Evolutionary conservation across 1,140 invertebrate genomes (phyloP).

Genomic region (Chionoecetes opilio): DNA sequence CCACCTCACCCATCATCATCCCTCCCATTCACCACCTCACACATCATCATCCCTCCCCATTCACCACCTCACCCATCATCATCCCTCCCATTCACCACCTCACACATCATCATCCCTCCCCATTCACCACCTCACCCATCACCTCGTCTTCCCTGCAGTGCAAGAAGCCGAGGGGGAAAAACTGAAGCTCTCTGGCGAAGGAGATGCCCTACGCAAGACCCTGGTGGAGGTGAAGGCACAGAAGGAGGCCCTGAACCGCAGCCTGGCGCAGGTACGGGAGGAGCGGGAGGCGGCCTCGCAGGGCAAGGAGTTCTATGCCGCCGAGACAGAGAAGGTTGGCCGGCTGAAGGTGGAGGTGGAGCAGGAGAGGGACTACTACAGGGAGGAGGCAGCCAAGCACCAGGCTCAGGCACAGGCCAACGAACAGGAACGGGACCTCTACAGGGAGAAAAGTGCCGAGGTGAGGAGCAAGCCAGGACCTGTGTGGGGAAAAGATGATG

Average conservation of each 20-base stretch:
- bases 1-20: too few relatives aligned
- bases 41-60: too few relatives aligned
- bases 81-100: neutral
- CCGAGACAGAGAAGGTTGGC: slow-evolving; percentile 67
- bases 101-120: too few relatives aligned
- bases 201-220: slow-evolving; percentile 51
- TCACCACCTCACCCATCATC: too few relatives aligned
- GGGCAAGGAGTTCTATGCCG: slow-evolving; percentile 67
- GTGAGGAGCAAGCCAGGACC: neutral
- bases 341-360: slow-evolving; percentile 71
- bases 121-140: too few relatives aligned
- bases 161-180: slow-evolving; percentile 72
- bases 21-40: too few relatives aligned
- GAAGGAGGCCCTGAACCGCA: slow-evolving; percentile 65
- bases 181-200: slow-evolving; percentile 53
- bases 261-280: slow-evolving; percentile 55
- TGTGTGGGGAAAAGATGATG: too few relatives aligned
- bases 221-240: slow-evolving; percentile 58
- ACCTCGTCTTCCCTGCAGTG: slow-evolving; percentile 35
- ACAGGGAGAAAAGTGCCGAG: slow-evolving; percentile 70
- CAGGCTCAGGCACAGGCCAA: slow-evolving; percentile 60
- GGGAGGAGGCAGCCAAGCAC: slow-evolving; percentile 61
- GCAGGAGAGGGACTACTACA: slow-evolving; percentile 78
- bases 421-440: slow-evolving; percentile 77
- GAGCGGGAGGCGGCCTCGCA: slow-evolving; percentile 64